phyloP scores from a whole-genome alignment of 2,113 vertebrate genomes.

The human region GRCh38 chr4:65486501-65487000 shows the following conservation, averaged over 20 bases:
- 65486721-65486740: neutral
- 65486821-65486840: too few relatives aligned
- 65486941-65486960: too few relatives aligned
- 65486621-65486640: neutral
- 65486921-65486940: too few relatives aligned
- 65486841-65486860: too few relatives aligned
- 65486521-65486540: constrained; percentile 39
- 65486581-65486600: constrained; percentile 8
- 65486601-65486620: constrained; percentile 39
- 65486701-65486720: neutral
- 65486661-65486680: neutral
- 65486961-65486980: too few relatives aligned
- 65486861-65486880: too few relatives aligned
- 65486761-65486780: neutral
- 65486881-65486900: too few relatives aligned
- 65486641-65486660: neutral
- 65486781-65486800: too few relatives aligned
- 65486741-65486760: neutral
- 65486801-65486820: too few relatives aligned
- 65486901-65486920: too few relatives aligned
- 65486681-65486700: neutral
- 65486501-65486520: neutral
- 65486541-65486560: neutral
- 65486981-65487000: too few relatives aligned
- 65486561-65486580: constrained; percentile 1